Base-by-base conservation (phyloP, 2,888 invertebrate genomes). In the Plebejus argus region DNA sequence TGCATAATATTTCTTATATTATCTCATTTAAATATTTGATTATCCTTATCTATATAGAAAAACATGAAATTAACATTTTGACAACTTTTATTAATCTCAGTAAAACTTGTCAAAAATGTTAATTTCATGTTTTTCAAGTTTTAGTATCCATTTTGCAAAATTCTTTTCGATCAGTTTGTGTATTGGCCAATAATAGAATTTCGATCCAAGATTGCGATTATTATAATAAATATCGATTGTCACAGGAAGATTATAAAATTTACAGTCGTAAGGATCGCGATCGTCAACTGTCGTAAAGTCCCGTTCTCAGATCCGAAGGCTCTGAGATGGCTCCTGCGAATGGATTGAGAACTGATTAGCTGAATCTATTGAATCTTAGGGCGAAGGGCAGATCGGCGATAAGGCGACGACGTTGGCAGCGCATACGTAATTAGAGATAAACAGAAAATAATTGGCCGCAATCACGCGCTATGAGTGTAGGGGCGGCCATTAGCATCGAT, bases 341-440 rank as follows among this genome's bases (percentile, higher is more conserved):
- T 83, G 86, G 90, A 89, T 89, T 90, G 88, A 88, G 89, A 88
- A 86, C 86, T 91, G 94, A 93, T 93, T 93, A 92, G 90, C 85
- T 81, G 87, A 85, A 85, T 84, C 87, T 93, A 93, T 93, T 87
- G 87, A 85, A 93, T 93, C 93, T 90, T 83, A 83, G 94, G 92
- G 89, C 92, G 92, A 89, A 93, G 93, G 94, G 92, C 89, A 94
- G 93, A 94, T 94, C 82, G 72, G 79, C 85, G 94, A 94, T 94
- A 93, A 93, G 87, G 85, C 85, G 85, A 82, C 88, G 87, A 91
- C 91, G 92, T 91, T 89, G 90, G 92, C 92, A 90, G 91, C 89
- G 93, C 89, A 92, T 93, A 91, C 92, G 92, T 93, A 94, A 94
- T 94, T 93, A 94, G 93, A 93, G 93, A 93, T 93, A 93, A 93